phyloP scores from a whole-genome alignment of 2,888 invertebrate species.

The Volucella zonaria region DNA sequence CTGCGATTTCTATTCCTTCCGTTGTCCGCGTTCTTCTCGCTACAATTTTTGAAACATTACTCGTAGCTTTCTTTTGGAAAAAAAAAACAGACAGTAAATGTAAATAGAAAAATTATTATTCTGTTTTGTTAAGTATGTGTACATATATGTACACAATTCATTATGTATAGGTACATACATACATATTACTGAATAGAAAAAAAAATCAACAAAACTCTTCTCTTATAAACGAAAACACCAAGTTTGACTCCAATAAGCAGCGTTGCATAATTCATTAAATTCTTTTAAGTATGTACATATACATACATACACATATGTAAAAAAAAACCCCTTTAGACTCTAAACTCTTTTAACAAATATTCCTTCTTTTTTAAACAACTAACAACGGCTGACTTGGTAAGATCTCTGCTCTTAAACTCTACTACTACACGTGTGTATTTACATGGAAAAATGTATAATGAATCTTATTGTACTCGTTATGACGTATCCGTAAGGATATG shows the following conservation, averaged over 20 bases:
- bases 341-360: conserved; percentile 43
- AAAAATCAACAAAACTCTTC: background rate
- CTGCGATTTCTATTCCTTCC: no score
- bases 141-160: no score
- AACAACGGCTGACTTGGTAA: conserved; percentile 25
- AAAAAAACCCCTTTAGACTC: conserved; percentile 28
- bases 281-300: background rate
- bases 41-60: no score
- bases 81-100: conserved; percentile 30
- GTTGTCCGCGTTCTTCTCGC: no score
- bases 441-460: conserved; percentile 22
- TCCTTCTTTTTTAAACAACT: conserved; percentile 19
- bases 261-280: conserved; percentile 29
- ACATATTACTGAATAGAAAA: background rate
- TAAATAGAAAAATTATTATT: conserved; percentile 20
- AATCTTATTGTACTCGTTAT: conserved; percentile 12
- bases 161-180: background rate
- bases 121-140: conserved; percentile 9
- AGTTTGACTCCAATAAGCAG: conserved; percentile 25
- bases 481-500: background rate
- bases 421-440: background rate
- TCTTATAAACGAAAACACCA: conserved; percentile 27
- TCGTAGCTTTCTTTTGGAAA: background rate
- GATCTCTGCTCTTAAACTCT: conserved; percentile 3
- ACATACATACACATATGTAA: conserved; percentile 11